Evolutionary conservation across 2,888 invertebrate species (phyloP), one percentile per base, ranked within the genome.

Genomic region (Ramazzottius varieornatus): DNA sequence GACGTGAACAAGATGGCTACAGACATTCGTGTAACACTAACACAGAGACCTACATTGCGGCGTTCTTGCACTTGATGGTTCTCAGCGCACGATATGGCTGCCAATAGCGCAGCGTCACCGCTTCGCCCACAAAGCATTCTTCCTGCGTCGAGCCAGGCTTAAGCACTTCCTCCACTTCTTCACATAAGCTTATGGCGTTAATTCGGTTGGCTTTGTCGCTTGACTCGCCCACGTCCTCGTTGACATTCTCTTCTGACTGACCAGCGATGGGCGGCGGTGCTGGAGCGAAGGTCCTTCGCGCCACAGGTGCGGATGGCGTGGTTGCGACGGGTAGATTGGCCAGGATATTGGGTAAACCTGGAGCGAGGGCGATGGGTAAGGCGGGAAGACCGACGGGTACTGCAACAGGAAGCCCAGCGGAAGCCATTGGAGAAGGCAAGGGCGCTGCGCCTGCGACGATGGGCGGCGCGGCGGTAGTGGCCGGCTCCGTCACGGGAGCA

Each of bases 51-150:
- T n/a, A n/a, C n/a, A n/a, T n/a, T n/a, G n/a, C n/a, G 16, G n/a
- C 54, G 54, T 54, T 24, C 24, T 54, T 54, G 54, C 54, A 54
- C 29, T 29, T 54, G 4, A 54, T 54, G 29, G 8, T 13, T 29
- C 54, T 54, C 54, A 54, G 29, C 29, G 54, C 54, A 4, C 54
- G 54, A 54, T 54, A 54, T 29, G 54, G 54, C 29, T 54, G 54
- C 54, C 54, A 54, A 24, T n/a, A 54, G 20, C 54, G 54, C 54
- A 54, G 54, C 29, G 20, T 16, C 20, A 54, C 29, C 29, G 54
- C 16, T 24, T 54, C 54, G 20, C 16, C 54, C 29, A 29, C 29
- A 54, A 54, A 54, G 54, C 54, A 54, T 24, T 54, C 54, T 29
- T 54, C 20, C 54, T 54, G 20, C n/a, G 54, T 54, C n/a, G 54